Evolutionary conservation across 35 echinoderm and acorn worm species (phyloP).

Genomic region (Patiria miniata): DNA sequence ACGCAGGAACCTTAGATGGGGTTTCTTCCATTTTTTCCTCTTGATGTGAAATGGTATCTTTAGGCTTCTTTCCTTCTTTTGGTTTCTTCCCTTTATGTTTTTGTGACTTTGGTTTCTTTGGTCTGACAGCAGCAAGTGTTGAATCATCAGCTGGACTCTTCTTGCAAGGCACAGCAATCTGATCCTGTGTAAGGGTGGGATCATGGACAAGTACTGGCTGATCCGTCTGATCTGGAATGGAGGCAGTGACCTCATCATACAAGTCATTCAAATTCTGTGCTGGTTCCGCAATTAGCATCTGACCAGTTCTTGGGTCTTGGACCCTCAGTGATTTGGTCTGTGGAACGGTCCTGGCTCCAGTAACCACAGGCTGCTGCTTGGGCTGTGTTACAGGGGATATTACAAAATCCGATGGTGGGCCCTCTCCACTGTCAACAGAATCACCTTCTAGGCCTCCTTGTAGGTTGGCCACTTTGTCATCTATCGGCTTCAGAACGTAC

Average conservation of each 20-base stretch:
- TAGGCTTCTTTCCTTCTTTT: background rate
- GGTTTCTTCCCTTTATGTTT: background rate
- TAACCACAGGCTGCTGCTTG: slow-evolving; percentile 42
- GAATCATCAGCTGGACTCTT: background rate
- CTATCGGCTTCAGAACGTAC: slow-evolving; percentile 23
- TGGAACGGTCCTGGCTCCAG: slow-evolving; percentile 35
- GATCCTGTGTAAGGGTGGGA: background rate
- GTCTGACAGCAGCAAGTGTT: background rate
- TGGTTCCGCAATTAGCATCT: slow-evolving; percentile 41
- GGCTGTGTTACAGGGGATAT: background rate
- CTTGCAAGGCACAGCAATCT: slow-evolving; percentile 5
- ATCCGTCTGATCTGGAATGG: slow-evolving; percentile 27
- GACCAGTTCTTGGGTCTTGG: slow-evolving; percentile 47
- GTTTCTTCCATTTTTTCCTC: slow-evolving; percentile 2
- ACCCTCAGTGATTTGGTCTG: slow-evolving; percentile 36
- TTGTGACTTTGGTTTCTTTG: slow-evolving; percentile 4
- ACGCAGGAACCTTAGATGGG: background rate
- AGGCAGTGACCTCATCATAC: slow-evolving; percentile 28
- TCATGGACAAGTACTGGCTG: slow-evolving; percentile 27
- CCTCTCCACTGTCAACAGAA: background rate
- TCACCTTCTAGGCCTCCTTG: background rate
- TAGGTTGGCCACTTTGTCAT: background rate
- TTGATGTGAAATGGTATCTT: background rate
- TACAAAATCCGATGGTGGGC: slow-evolving; percentile 6
- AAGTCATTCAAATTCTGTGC: slow-evolving; percentile 46